Evolutionary conservation across 1,140 invertebrate genomes (phyloP).

Genomic region (Nymphalis io): DNA sequence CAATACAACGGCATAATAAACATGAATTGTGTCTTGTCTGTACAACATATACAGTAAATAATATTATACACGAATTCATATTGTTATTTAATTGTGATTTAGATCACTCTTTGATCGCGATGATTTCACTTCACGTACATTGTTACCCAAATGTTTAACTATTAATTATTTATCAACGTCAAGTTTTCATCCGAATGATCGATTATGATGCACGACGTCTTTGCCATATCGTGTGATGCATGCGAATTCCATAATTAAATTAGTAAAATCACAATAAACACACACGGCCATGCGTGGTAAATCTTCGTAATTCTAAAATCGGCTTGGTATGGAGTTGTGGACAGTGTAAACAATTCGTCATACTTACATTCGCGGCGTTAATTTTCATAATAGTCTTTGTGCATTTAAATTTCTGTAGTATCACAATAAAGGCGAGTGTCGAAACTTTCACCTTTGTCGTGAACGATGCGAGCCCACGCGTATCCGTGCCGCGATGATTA

Average conservation of each 20-base stretch:
- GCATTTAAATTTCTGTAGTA: slow-evolving; percentile 40
- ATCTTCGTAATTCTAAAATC: slow-evolving; percentile 30
- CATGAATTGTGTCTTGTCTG: not conserved
- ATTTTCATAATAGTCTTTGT: slow-evolving; percentile 44
- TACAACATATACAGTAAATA: not conserved
- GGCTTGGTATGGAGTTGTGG: slow-evolving; percentile 12
- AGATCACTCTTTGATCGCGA: not conserved
- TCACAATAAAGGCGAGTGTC: slow-evolving; percentile 40
- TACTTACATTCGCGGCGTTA: slow-evolving; percentile 28
- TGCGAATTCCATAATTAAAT: slow-evolving; percentile 23
- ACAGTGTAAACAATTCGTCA: slow-evolving; percentile 40
- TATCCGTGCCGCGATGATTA: slow-evolving; percentile 44
- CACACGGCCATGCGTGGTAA: slow-evolving; percentile 34
- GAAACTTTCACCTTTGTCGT: slow-evolving; percentile 52
- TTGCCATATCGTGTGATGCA: slow-evolving; percentile 15
- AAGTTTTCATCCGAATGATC: slow-evolving; percentile 19
- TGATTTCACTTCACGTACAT: not conserved
- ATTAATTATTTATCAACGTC: slow-evolving; percentile 24
- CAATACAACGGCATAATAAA: slow-evolving; percentile 17
- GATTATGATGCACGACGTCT: slow-evolving; percentile 18
- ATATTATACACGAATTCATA: not conserved
- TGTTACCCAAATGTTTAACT: not conserved
- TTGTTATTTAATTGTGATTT: not conserved
- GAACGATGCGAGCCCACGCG: slow-evolving; percentile 41
- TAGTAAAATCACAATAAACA: slow-evolving; percentile 6